A percentile compares a stretch with the other conserved stretches of the same genome.
Evolutionary conservation across 2,113 vertebrate genomes (phyloP).

Genomic region (Ceuthmochares aereus): DNA sequence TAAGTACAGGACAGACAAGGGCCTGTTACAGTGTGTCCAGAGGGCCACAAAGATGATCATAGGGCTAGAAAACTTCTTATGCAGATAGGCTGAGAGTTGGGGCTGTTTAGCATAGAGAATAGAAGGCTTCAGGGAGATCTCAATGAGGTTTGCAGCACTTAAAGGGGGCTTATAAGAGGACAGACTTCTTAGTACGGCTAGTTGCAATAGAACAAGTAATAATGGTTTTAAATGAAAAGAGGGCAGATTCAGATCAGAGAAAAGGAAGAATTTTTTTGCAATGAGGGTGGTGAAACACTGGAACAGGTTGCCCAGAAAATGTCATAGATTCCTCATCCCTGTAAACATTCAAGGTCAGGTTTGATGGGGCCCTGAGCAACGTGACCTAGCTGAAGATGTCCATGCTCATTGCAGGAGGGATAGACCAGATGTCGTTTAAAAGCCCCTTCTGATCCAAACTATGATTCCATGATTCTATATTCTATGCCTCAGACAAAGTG

Average conservation of each 20-base stretch:
- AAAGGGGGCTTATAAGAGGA: too few species aligned
- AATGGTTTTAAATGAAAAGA: neutral
- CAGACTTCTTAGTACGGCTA: too few species aligned
- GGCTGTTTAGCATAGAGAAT: neutral
- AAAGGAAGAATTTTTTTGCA: neutral
- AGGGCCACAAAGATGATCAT: neutral
- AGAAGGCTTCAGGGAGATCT: neutral
- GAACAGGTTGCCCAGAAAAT: neutral
- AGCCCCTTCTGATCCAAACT: neutral
- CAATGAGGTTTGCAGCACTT: neutral
- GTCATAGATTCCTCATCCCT: neutral
- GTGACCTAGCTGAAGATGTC: neutral
- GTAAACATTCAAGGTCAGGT: neutral
- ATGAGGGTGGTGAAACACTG: neutral
- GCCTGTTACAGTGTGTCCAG: neutral
- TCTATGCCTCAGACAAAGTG: neutral
- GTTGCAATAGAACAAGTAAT: too few species aligned
- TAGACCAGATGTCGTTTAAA: neutral
- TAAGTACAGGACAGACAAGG: neutral
- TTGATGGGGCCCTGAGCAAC: neutral
- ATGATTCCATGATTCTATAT: neutral
- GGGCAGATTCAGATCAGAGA: neutral
- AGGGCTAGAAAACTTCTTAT: too few species aligned
- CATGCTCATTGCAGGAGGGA: neutral
- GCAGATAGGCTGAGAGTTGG: neutral